A percentile compares a stretch with the other conserved stretches of the same genome.
Conservation (phyloP, 2,797 vertebrate species). For the Lepus oiostolus region DNA sequence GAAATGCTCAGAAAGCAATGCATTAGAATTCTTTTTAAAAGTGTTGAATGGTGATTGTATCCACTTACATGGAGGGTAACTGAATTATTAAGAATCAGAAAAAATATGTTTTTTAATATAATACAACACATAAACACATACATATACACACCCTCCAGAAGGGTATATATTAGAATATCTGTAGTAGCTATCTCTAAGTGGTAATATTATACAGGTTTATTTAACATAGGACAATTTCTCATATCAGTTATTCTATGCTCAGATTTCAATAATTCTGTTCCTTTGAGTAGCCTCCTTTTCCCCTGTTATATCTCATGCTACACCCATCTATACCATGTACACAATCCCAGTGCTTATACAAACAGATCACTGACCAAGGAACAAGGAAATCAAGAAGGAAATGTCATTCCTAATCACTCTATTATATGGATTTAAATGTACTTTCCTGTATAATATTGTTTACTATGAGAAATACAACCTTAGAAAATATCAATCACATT, state of each 20-base stretch:
- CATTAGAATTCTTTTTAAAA: background rate
- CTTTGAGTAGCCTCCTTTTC: background rate
- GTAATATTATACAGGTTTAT: background rate
- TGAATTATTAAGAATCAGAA: background rate
- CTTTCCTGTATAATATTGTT: conserved; percentile 56
- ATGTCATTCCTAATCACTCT: background rate
- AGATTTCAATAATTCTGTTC: conserved; percentile 21
- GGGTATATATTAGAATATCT: background rate
- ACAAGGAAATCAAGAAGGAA: conserved; percentile 42
- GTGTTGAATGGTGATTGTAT: background rate
- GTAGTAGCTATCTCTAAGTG: background rate
- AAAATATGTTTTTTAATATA: background rate
- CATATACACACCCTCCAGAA: background rate
- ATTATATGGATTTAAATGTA: conserved; percentile 45
- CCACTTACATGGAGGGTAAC: background rate
- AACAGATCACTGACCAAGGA: background rate
- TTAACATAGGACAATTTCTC: conserved; percentile 28
- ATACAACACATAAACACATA: no score
- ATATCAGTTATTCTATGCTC: background rate
- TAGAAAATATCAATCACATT: conserved; percentile 8
- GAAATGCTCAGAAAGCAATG: conserved; percentile 7
- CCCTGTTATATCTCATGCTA: conserved; percentile 18
- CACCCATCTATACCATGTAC: background rate
- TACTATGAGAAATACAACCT: conserved; percentile 49
- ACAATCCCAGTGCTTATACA: background rate